Base-by-base conservation (phyloP, 2,113 vertebrate genomes). In the Brienomyrus brachyistius region DNA sequence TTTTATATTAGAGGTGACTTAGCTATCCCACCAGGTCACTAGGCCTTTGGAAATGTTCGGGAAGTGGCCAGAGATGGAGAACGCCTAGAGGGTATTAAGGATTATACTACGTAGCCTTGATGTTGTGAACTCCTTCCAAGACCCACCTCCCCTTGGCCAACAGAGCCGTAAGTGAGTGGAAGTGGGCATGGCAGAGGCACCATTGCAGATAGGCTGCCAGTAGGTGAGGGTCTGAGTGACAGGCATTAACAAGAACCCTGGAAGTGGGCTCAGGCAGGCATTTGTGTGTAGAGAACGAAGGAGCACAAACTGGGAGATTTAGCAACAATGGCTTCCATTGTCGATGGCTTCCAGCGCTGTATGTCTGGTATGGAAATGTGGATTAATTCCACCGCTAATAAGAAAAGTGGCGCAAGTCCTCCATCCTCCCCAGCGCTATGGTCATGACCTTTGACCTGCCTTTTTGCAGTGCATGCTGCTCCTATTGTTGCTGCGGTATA, bases 221-320 rank as follows among this genome's bases (percentile, higher is more conserved):
- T 92, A 92, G 94, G 89, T 94, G 91, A 90, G 86, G 90, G 91
- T 91, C 70, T 94, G 94, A 95, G 92, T 93, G 94, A 92, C 93
- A 92, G 89, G 90, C 89, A 89, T 90, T 95, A 95, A 95, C 93
- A 93, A 95, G 94, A 51, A 91, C 94, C 87, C 15, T 0, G 92
- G 94, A 86, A 59, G 91, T 88, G 89, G 50, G n/a, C 7, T 0
- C 35, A 89, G 80, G 62, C 89, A 62, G 80, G 77, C 47, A 54
- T 56, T 80, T 21, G 50, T 15, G 84, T 84, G 31, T 6, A 85
- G n/a, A 52, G 77, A 47, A 48, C 4, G 40, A 43, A 9, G 35
- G 19, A 89, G 80, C 45, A 84, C 80, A 59, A 84, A 62, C 43
- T 56, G 31, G 21, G 52, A 84, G 85, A 89, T 70, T 89, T 89